phyloP scores from a whole-genome alignment of 2,113 vertebrate species.

The Microtus richardsoni region DNA sequence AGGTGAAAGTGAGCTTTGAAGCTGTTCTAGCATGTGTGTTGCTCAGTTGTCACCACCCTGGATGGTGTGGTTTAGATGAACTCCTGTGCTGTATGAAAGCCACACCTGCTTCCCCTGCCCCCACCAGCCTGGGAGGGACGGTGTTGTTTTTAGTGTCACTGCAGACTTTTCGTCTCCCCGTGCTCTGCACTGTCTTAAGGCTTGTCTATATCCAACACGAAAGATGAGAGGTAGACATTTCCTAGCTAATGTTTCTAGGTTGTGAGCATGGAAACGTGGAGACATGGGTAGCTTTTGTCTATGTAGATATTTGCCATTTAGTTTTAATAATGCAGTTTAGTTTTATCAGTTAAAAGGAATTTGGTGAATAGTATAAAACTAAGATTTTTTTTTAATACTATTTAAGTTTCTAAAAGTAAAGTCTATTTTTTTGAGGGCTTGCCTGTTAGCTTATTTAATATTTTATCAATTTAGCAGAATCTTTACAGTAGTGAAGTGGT shows the following conservation, averaged over 20 bases:
- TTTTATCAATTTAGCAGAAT: background rate
- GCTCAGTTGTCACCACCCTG: background rate
- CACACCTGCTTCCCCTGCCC: constrained; percentile 4
- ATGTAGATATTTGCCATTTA: constrained; percentile 2
- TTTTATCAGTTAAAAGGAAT: constrained; percentile 50
- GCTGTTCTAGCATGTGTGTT: background rate
- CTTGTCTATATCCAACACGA: constrained; percentile 43
- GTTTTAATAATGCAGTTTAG: constrained; percentile 35
- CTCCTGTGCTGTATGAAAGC: background rate
- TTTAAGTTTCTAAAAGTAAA: constrained; percentile 52
- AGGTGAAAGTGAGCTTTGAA: constrained; percentile 1
- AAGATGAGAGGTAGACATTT: constrained; percentile 38
- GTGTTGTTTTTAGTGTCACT: background rate
- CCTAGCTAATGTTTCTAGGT: constrained; percentile 4
- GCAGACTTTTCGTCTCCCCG: background rate
- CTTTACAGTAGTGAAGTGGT: background rate
- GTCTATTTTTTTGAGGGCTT: background rate
- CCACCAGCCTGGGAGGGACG: background rate
- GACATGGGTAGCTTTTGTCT: background rate
- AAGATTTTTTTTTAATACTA: constrained; percentile 14
- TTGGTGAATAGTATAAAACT: constrained; percentile 8
- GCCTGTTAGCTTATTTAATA: constrained; percentile 12
- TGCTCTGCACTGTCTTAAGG: constrained; percentile 12
- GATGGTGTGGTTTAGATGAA: background rate
- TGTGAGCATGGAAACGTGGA: background rate